Conservation (phyloP, 2,888 invertebrate species). For the Eupithecia pulchellata region DNA sequence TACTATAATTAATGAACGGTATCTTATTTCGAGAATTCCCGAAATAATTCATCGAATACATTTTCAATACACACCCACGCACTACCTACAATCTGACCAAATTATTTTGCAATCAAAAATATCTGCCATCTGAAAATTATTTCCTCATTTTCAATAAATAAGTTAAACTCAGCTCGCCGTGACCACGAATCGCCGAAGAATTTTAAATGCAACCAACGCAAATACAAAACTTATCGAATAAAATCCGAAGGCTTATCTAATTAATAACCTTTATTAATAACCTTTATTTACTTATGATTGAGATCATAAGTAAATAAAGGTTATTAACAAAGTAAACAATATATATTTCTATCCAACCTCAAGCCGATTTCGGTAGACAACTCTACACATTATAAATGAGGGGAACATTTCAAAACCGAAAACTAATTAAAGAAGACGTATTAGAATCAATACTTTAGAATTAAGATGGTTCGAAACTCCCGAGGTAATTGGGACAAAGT, state of each 20-base stretch:
- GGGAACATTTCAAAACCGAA: constrained; percentile 67
- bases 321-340: constrained; percentile 47
- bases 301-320: too few relatives aligned
- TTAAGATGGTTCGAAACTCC: constrained; percentile 72
- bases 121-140: neutral
- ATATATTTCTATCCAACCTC: constrained; percentile 41
- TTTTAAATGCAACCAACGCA: constrained; percentile 8
- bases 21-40: neutral
- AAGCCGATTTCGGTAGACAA: constrained; percentile 43
- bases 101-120: constrained; percentile 7
- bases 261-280: too few relatives aligned
- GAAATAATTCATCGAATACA: neutral
- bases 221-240: constrained; percentile 27
- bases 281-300: too few relatives aligned
- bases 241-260: constrained; percentile 44
- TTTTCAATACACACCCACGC: neutral
- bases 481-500: constrained; percentile 79
- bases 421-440: constrained; percentile 78
- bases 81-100: neutral
- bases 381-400: constrained; percentile 75
- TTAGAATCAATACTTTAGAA: constrained; percentile 77
- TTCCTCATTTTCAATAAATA: constrained; percentile 11
- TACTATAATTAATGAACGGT: neutral
- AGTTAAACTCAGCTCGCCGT: constrained; percentile 5
- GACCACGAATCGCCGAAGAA: constrained; percentile 5